phyloP scores from a whole-genome alignment of 2,888 invertebrate genomes.

The Amphipoea lucens region DNA sequence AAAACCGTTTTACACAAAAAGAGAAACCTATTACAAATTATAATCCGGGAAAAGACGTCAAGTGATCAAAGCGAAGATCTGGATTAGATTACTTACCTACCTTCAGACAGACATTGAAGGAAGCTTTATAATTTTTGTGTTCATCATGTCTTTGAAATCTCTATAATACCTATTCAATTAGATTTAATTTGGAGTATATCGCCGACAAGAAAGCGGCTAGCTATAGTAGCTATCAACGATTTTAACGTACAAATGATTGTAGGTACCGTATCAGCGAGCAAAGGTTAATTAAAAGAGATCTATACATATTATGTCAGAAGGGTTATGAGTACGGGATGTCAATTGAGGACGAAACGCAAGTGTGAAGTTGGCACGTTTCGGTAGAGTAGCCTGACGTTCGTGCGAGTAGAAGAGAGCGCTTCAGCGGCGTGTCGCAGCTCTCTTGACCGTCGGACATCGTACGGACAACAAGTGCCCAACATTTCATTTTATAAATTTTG shows the following conservation, averaged over 20 bases:
- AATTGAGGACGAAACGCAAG: neutral
- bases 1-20: slow-evolving; percentile 12
- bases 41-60: slow-evolving; percentile 32
- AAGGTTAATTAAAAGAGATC: neutral
- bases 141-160: slow-evolving; percentile 43
- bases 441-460: too few species aligned
- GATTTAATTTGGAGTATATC: neutral
- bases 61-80: slow-evolving; percentile 54
- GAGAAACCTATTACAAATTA: slow-evolving; percentile 35
- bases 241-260: neutral
- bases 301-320: neutral
- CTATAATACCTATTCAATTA: slow-evolving; percentile 21
- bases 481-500: too few species aligned
- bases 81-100: slow-evolving; percentile 41
- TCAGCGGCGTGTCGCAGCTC: too few species aligned
- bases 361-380: neutral
- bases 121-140: slow-evolving; percentile 39
- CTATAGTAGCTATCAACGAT: neutral
- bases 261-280: neutral
- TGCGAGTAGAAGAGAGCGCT: too few species aligned
- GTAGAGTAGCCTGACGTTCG: neutral
- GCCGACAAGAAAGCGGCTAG: neutral
- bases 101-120: slow-evolving; percentile 28
- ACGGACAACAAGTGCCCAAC: too few species aligned
- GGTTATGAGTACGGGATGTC: neutral